A percentile compares a stretch with the other conserved stretches of the same genome.
Conservation (phyloP, 2,797 vertebrate genomes). For the Macroramphosus scolopax region DNA sequence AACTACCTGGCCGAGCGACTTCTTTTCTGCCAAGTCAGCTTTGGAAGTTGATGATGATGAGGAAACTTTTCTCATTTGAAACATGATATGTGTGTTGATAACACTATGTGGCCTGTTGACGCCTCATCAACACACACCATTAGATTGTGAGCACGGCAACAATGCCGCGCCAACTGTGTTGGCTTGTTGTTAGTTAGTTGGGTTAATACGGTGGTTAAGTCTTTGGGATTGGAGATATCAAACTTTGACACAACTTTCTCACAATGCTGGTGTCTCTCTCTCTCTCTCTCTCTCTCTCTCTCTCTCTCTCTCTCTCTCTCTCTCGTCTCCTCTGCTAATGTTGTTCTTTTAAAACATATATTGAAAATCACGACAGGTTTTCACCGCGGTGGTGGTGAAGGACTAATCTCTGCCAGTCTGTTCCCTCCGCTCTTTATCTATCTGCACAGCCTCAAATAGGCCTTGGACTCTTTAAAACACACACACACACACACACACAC, state of each 20-base stretch:
- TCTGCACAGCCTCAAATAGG: constrained; percentile 20
- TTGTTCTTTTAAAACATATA: constrained; percentile 5
- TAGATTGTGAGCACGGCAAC: no score
- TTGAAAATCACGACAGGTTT: constrained; percentile 5
- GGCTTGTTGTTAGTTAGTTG: no score
- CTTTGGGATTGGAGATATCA: no score
- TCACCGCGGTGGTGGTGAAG: no score
- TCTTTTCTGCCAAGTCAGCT: constrained; percentile 25
- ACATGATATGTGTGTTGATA: neutral
- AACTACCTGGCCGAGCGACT: no score
- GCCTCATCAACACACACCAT: neutral
- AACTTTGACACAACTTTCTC: no score
- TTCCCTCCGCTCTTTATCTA: constrained; percentile 34
- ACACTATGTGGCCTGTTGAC: neutral
- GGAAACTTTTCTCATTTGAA: constrained; percentile 12
- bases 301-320: no score
- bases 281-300: no score
- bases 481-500: neutral
- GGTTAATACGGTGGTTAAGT: no score
- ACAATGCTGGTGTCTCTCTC: no score
- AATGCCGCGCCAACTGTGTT: no score
- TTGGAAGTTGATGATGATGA: constrained; percentile 20
- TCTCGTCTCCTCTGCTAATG: neutral
- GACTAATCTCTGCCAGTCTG: constrained; percentile 7
- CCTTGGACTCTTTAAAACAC: constrained; percentile 21